Conservation (phyloP, 2,113 vertebrate species). For the Stictonetta naevosa region DNA sequence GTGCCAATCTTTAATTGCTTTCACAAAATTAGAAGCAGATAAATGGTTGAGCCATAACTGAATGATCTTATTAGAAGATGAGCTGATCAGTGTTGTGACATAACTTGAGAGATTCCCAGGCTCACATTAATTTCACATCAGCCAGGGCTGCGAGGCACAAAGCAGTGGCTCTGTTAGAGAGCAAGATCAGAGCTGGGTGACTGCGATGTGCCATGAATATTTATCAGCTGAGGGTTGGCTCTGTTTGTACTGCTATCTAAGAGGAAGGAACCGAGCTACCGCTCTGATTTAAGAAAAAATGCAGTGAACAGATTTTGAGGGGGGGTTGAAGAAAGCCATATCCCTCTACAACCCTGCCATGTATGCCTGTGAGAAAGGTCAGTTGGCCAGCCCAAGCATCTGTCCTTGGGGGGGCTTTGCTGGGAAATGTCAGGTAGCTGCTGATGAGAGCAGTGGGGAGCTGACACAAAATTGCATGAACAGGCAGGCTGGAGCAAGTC, state of each 20-base stretch:
- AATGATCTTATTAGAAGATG: not conserved
- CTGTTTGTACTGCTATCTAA: not conserved
- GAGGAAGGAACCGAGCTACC: not conserved
- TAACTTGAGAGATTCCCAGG: not conserved
- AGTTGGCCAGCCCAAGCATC: not conserved
- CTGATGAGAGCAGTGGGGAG: not conserved
- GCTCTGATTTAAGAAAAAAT: not conserved
- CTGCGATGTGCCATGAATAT: not conserved
- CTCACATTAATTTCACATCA: not conserved
- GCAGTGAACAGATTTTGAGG: not conserved
- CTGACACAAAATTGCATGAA: not conserved
- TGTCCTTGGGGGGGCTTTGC: not conserved
- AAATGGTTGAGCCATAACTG: not conserved
- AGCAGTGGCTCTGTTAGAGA: not conserved
- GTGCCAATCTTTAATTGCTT: not conserved
- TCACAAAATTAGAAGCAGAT: not conserved
- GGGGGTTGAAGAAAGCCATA: rapidly evolving
- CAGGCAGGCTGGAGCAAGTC: not conserved
- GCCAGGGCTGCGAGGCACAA: not conserved
- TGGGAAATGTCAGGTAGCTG: not conserved
- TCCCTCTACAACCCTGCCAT: not conserved
- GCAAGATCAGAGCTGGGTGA: not conserved
- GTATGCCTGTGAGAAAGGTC: not conserved
- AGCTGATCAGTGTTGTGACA: conserved; percentile 2
- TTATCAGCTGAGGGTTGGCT: not conserved